Evolutionary conservation across 1,140 invertebrate genomes (phyloP).

Genomic region (Trichonephila inaurata): DNA sequence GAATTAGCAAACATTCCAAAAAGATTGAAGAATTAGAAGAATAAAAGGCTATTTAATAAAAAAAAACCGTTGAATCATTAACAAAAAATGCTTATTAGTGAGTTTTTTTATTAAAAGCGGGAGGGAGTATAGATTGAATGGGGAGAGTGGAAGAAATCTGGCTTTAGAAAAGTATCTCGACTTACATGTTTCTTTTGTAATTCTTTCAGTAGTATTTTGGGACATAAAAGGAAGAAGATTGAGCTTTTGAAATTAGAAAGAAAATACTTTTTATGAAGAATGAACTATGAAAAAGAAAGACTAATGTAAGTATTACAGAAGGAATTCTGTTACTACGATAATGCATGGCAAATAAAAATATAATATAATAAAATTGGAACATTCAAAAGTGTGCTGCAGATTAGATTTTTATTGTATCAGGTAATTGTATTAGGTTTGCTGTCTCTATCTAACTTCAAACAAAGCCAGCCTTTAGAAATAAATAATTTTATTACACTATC

Average conservation of each 20-base stretch:
- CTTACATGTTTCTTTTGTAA: slow-evolving; percentile 6
- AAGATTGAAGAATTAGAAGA: background rate
- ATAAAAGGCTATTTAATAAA: background rate
- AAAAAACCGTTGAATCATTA: background rate
- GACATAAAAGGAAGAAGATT: background rate
- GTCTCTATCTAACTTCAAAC: background rate
- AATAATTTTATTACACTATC: background rate
- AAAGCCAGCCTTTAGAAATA: background rate
- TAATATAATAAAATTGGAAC: background rate
- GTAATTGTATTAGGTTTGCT: background rate
- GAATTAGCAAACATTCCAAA: background rate
- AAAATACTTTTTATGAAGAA: background rate
- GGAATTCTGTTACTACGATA: background rate
- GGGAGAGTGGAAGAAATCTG: background rate
- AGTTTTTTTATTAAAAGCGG: background rate
- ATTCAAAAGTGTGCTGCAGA: background rate
- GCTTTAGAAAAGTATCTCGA: background rate
- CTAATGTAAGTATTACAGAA: background rate
- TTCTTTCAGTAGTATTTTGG: background rate
- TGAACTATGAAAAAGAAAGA: background rate
- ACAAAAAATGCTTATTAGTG: slow-evolving; percentile 3
- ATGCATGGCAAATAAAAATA: background rate
- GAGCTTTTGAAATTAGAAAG: background rate
- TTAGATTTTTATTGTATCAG: background rate
- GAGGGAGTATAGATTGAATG: background rate